A percentile compares a stretch with the other conserved stretches of the same genome.
These are phyloP conservation scores for Tychaedon coryphoeus DNA, from an alignment of 2,113 vertebrate genomes.

Conservation along the genomic window DNA sequence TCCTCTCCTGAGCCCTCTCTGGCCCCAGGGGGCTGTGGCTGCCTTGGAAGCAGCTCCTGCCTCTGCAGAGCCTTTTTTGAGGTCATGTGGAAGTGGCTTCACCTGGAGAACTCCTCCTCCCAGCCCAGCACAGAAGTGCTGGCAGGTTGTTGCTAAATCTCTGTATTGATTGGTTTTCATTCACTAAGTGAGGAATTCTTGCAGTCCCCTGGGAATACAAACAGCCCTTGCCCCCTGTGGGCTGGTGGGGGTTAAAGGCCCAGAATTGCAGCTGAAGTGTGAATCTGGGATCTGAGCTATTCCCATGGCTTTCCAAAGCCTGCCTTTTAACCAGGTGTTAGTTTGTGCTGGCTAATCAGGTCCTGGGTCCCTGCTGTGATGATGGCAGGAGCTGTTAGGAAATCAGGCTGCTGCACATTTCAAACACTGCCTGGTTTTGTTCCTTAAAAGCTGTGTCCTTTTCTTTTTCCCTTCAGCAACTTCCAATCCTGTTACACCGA, in stretches of 20 bases:
- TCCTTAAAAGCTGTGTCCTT: background rate
- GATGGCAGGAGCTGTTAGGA: background rate
- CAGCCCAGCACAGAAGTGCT: background rate
- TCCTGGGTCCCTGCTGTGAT: background rate
- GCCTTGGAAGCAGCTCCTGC: background rate
- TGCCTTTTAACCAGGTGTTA: background rate
- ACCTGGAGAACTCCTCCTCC: background rate
- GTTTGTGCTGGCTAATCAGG: background rate
- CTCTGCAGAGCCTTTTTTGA: background rate
- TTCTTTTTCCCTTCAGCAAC: conserved; percentile 79
- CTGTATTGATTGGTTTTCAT: background rate
- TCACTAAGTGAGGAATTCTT: background rate
- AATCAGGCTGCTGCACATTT: background rate
- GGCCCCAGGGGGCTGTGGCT: background rate
- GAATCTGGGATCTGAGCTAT: background rate
- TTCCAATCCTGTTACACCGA: conserved; percentile 88
- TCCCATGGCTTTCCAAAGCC: background rate
- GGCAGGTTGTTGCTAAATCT: background rate
- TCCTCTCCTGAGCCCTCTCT: background rate
- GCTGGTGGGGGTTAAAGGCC: background rate
- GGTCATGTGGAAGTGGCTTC: background rate
- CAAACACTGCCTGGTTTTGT: background rate
- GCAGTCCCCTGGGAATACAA: background rate
- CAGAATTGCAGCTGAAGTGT: background rate
- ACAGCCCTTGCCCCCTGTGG: accelerated